phyloP scores from a whole-genome alignment of 2,113 vertebrate species.

The Nicator chloris region DNA sequence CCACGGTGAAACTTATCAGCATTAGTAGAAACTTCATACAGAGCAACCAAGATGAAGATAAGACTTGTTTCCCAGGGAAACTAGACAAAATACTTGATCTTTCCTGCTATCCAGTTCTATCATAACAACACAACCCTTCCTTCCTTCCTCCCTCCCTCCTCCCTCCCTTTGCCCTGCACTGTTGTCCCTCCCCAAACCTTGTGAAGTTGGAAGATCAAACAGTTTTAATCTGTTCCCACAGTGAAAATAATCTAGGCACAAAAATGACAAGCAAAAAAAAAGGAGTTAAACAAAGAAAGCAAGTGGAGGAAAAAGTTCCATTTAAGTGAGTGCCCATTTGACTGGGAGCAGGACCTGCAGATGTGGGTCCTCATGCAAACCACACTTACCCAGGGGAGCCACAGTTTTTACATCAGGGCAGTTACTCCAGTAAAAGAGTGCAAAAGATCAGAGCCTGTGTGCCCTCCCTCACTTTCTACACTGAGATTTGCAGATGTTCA shows the following conservation, averaged over 20 bases:
- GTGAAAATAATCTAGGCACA: not conserved
- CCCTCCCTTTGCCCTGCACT: not conserved
- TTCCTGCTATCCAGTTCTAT: conserved; percentile 13
- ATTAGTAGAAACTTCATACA: conserved; percentile 6
- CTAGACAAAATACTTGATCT: conserved; percentile 25
- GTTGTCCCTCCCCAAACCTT: not conserved
- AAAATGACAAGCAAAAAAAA: not conserved
- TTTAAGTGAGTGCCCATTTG: not conserved
- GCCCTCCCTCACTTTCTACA: not conserved
- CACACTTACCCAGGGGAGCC: not conserved
- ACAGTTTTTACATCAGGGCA: not conserved
- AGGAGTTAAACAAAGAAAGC: not conserved
- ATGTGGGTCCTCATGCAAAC: not conserved
- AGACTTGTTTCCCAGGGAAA: conserved; percentile 2
- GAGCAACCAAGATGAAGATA: conserved; percentile 53
- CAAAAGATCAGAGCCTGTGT: not conserved
- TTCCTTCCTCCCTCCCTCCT: conserved; percentile 6
- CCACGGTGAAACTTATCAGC: conserved; percentile 11
- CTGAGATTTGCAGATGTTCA: not conserved
- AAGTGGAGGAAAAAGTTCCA: not conserved
- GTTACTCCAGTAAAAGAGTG: not conserved
- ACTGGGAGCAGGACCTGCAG: not conserved
- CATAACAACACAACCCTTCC: conserved; percentile 36
- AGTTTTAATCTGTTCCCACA: not conserved
- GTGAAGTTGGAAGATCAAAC: conserved; percentile 20